Conservation (phyloP, 2,113 vertebrate species). For the pig (Sus scrofa) region DNA sequence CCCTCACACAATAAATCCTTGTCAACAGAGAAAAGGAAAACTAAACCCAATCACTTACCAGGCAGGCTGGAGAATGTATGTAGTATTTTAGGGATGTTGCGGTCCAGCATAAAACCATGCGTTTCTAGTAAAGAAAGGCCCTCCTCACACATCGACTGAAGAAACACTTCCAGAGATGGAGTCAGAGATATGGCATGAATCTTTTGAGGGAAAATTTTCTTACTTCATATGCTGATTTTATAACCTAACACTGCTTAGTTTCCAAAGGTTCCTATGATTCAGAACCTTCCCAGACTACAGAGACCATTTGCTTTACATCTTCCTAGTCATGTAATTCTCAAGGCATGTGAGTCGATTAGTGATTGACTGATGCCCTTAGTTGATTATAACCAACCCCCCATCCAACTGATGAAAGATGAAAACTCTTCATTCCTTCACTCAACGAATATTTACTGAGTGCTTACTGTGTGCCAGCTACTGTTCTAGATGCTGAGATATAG, state of each 20-base stretch:
- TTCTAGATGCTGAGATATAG: not conserved
- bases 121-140: not conserved
- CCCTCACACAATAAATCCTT: not conserved
- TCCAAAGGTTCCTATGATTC: not conserved
- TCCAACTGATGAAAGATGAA: slow-evolving; percentile 29
- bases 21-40: not conserved
- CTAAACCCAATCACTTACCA: not conserved
- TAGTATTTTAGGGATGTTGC: not conserved
- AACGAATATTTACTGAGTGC: not conserved
- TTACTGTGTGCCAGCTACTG: not conserved
- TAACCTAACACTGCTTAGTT: not conserved
- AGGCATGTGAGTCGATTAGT: not conserved
- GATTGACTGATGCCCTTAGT: not conserved
- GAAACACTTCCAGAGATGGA: not conserved
- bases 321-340: not conserved
- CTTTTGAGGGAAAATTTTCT: not conserved
- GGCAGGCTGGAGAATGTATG: not conserved
- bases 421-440: not conserved
- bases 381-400: not conserved
- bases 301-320: not conserved
- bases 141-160: not conserved
- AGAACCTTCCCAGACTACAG: not conserved
- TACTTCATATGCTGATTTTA: not conserved
- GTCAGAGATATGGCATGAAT: not conserved
- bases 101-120: not conserved